Conservation (phyloP, 2,888 invertebrate genomes). For the Plagodis dolabraria region DNA sequence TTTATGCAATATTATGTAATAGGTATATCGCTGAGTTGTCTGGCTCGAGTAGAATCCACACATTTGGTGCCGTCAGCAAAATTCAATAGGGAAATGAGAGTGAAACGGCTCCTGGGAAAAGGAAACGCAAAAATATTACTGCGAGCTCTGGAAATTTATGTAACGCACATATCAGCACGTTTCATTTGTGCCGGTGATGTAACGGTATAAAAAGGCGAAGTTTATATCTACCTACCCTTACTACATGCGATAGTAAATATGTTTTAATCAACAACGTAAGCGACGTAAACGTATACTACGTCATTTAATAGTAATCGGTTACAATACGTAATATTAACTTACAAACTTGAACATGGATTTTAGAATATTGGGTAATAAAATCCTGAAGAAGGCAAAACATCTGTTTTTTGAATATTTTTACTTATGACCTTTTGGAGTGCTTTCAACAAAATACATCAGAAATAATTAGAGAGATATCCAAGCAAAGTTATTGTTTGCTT, state of each 20-base stretch:
- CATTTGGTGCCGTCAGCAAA: constrained; percentile 62
- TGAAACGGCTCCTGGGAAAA: constrained; percentile 43
- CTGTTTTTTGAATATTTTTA: not conserved
- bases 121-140: constrained; percentile 52
- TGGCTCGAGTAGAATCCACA: constrained; percentile 49
- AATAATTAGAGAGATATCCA: not conserved
- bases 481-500: not conserved
- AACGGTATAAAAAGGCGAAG: not conserved
- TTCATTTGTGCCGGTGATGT: constrained; percentile 21
- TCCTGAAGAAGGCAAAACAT: not conserved
- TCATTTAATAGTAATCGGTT: too few relatives aligned
- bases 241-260: not conserved
- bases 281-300: too few relatives aligned
- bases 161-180: constrained; percentile 36
- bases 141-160: constrained; percentile 21
- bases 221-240: not conserved
- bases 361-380: not conserved
- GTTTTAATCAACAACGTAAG: too few relatives aligned
- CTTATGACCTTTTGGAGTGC: not conserved
- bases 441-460: too few relatives aligned
- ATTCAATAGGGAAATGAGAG: constrained; percentile 54
- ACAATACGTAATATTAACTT: too few relatives aligned
- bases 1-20: constrained; percentile 6
- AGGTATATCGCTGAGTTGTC: constrained; percentile 16
- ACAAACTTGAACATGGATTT: too few relatives aligned